Base-by-base conservation (phyloP, 2,888 invertebrate species). In the Deladenus siricidicola region DNA sequence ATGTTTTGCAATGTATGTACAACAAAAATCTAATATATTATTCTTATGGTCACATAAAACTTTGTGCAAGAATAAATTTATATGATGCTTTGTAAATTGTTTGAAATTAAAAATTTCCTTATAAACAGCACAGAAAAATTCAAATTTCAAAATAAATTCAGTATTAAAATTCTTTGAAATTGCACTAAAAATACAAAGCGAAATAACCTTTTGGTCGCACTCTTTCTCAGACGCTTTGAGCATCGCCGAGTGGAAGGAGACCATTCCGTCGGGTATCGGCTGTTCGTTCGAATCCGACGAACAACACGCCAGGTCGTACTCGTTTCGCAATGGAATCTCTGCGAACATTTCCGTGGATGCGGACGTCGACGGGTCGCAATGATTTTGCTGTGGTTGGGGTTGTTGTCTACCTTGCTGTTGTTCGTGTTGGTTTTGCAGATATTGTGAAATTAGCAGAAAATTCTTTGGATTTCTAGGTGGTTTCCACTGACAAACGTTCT, bases 401-500 rank as follows among this genome's bases (percentile, higher is more conserved):
- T 30, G 30, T 19, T 56, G 56, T 24, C 21, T 28, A 14, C 26
- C 3, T 21, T 26, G 28, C 17, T 51, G 34, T 39, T 39, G 30
- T 39, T 51, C 26, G 24, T 51, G 34, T 51, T 51, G 39, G 6
- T 34, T 24, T 24, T 21, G 29, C 14, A 39, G 21, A 28, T 26
- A 26, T 28, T 51, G 30, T 10, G 42, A 28, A 17, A 39, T 24
- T 34, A 10, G 39, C 30, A 34, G n/a, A 21, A 53, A 53, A 2
- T 34, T 42, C 51, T 24, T 21, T 26, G 53, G 23, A 53, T 23
- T 57, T 24, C 63, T 24, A 8, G 64, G 64, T 10, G 64, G 64
- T 56, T 74, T 74, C 76, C 76, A 76, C 56, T 76, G 76, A 54
- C 72, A 71, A 44, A 70, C 64, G 8, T 66, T 69, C n/a, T 70